Conservation (phyloP, 2,113 vertebrate genomes). For the Lampris megalopsis region DNA sequence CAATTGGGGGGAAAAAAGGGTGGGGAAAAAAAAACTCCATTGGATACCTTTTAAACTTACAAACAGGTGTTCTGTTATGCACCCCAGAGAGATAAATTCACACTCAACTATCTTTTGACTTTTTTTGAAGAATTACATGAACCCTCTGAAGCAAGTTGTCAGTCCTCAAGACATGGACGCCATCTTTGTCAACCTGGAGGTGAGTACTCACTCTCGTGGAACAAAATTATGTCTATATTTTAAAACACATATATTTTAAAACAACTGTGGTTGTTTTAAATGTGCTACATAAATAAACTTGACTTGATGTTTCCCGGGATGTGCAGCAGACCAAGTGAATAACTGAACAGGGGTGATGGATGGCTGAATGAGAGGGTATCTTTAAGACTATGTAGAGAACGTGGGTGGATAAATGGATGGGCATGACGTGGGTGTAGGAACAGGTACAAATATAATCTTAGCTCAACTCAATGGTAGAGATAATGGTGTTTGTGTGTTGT, state of each 20-base stretch:
- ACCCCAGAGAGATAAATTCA: background rate
- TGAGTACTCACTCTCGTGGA: slow-evolving; percentile 60
- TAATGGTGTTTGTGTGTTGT: too few species aligned
- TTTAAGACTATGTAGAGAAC: background rate
- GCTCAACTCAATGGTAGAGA: too few species aligned
- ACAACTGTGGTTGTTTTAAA: too few species aligned
- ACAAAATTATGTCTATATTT: background rate
- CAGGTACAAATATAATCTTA: background rate
- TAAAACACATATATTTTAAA: too few species aligned
- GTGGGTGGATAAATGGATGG: background rate
- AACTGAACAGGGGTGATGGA: slow-evolving; percentile 36
- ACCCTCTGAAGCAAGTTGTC: slow-evolving; percentile 90
- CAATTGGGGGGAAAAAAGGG: too few species aligned
- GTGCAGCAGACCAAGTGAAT: slow-evolving; percentile 21
- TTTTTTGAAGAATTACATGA: slow-evolving; percentile 91
- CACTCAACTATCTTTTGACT: slow-evolving; percentile 11
- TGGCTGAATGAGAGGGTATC: slow-evolving; percentile 27
- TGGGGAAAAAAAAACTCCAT: too few species aligned
- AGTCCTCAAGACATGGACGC: slow-evolving; percentile 90
- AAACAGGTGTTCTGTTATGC: background rate
- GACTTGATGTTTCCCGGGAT: background rate
- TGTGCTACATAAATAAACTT: too few species aligned
- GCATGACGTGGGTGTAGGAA: background rate
- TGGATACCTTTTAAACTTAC: too few species aligned
- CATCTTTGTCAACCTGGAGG: slow-evolving; percentile 97